Conservation (phyloP, 1,140 invertebrate genomes). For the Philaenus spumarius region DNA sequence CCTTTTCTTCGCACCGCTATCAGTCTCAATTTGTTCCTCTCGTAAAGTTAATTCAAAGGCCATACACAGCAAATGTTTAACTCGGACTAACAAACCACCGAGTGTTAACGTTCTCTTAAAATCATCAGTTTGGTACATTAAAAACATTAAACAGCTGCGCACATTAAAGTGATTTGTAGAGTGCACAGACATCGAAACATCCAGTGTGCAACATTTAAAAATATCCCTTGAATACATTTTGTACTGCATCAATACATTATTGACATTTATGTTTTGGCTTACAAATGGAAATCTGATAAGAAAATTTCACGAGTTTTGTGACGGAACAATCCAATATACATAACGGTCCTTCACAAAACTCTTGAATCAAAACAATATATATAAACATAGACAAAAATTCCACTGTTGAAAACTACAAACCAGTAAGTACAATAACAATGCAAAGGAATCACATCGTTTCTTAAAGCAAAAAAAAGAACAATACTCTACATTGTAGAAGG, state of each 20-base stretch:
- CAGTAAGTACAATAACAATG: neutral
- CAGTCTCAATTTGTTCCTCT: conserved; percentile 12
- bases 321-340: neutral
- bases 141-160: too few relatives aligned
- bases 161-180: too few relatives aligned
- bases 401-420: neutral
- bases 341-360: neutral
- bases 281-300: too few relatives aligned
- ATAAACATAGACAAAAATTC: conserved; percentile 1
- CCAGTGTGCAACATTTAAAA: too few relatives aligned
- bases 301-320: too few relatives aligned
- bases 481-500: neutral
- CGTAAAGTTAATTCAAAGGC: conserved; percentile 8
- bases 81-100: too few relatives aligned
- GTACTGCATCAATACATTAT: too few relatives aligned
- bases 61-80: conserved; percentile 9
- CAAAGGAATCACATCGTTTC: neutral
- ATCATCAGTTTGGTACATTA: too few relatives aligned
- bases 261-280: too few relatives aligned
- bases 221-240: too few relatives aligned
- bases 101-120: too few relatives aligned
- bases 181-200: too few relatives aligned
- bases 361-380: neutral
- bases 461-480: neutral
- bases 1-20: neutral